Base-by-base conservation (phyloP, 2,888 invertebrate species). In the Tipula unca region DNA sequence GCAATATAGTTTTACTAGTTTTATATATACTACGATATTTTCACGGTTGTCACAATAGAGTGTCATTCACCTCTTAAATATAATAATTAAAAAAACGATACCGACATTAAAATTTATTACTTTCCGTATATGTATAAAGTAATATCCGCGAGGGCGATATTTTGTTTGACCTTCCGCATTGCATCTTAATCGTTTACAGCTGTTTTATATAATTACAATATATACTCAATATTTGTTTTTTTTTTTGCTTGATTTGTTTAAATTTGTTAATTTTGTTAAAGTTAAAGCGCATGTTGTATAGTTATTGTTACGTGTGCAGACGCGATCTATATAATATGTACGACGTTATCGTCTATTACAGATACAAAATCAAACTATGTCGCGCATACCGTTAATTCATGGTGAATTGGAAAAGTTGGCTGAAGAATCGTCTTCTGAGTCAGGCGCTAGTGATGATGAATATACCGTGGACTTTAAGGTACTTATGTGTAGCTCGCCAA, bases 271-370 rank as follows among this genome's bases (percentile, higher is more conserved):
- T 69, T 17, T 69, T 69, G 25, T 69, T n/a, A n/a, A 25, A 69
- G 69, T 25, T 69, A 25, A 10, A 69, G 69, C 25, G 69, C 69
- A 69, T 69, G 69, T 6, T 69, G 69, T 69, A 17, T n/a, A 69
- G 69, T 25, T 69, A 13, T 69, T 69, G 69, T 14, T 25, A 69
- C 10, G 10, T 69, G 69, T 69, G 20, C 20, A 69, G n/a, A 69
- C 69, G 69, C 25, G 69, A 69, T 69, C 69, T 69, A 69, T 69
- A 69, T 69, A 69, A 69, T n/a, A n/a, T 69, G 69, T 69, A 1
- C 69, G 69, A 69, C 69, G 69, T 69, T 69, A 69, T 69, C 69
- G 25, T 69, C 69, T 69, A 69, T 69, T 69, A 69, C 69, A 69
- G 69, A 69, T 69, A 69, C 69, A 69, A 69, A 69, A 69, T 10